Conservation (phyloP, 1,140 invertebrate species). For the Latrodectus geometricus region DNA sequence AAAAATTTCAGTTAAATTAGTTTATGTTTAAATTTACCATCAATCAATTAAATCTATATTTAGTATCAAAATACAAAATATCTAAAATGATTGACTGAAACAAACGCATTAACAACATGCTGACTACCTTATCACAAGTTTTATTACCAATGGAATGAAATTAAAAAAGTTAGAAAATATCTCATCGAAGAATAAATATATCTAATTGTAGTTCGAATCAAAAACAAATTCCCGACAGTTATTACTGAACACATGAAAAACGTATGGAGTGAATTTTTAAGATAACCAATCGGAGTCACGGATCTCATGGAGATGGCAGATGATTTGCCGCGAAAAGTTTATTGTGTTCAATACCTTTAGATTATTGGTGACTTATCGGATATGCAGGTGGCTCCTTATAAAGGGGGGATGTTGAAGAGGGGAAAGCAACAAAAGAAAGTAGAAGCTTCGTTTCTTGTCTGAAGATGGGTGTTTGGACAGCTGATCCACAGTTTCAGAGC, state of each 20-base stretch:
- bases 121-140: no score
- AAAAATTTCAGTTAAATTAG: no score
- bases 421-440: slow-evolving; percentile 16
- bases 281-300: slow-evolving; percentile 9
- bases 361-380: slow-evolving; percentile 57
- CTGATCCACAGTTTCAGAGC: slow-evolving; percentile 15
- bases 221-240: no score
- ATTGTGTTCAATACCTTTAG: slow-evolving; percentile 16
- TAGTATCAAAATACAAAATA: no score
- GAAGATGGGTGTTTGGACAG: slow-evolving; percentile 46
- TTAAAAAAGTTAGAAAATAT: background rate
- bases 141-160: no score
- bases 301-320: background rate
- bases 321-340: slow-evolving; percentile 25
- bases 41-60: no score
- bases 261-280: background rate
- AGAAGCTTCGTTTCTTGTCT: slow-evolving; percentile 6
- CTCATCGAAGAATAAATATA: background rate
- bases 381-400: slow-evolving; percentile 15
- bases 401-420: background rate
- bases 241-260: no score
- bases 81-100: no score
- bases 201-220: no score
- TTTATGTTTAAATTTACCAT: no score
- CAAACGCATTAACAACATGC: no score